phyloP scores from a whole-genome alignment of 2,888 invertebrate genomes.

The Chorisops tibialis region DNA sequence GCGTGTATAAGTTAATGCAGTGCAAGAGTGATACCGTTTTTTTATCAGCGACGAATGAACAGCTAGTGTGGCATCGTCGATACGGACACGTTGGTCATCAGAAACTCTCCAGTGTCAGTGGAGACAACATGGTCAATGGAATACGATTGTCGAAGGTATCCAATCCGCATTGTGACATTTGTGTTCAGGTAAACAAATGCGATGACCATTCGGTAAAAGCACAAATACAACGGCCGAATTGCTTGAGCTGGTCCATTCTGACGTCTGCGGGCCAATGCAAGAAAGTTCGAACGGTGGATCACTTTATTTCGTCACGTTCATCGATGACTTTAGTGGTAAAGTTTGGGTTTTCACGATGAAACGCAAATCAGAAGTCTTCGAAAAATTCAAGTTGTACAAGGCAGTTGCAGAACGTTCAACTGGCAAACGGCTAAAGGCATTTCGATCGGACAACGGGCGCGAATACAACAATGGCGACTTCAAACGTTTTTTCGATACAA shows the following conservation, averaged over 20 bases:
- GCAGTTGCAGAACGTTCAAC: not conserved
- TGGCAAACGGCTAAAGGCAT: too few species aligned
- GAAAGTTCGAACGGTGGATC: too few species aligned
- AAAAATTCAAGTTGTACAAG: not conserved
- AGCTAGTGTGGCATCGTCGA: not conserved
- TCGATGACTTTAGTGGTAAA: not conserved
- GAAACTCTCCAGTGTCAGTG: not conserved
- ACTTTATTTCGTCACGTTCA: too few species aligned
- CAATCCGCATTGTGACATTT: not conserved
- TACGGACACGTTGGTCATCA: slow-evolving; percentile 6
- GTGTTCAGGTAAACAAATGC: not conserved
- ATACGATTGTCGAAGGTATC: slow-evolving; percentile 1
- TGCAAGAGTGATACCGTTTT: not conserved
- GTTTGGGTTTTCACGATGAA: not conserved
- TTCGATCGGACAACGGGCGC: too few species aligned
- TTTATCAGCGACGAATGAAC: slow-evolving; percentile 1
- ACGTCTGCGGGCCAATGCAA: too few species aligned
- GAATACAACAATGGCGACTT: not conserved
- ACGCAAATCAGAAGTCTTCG: not conserved
- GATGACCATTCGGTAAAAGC: too few species aligned
- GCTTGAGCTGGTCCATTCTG: too few species aligned
- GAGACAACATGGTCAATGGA: not conserved
- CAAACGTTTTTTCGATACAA: not conserved
- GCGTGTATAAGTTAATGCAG: slow-evolving; percentile 1
- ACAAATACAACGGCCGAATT: too few species aligned